phyloP scores from a whole-genome alignment of 2,888 invertebrate genomes.

The Omphaloscelis lunosa region DNA sequence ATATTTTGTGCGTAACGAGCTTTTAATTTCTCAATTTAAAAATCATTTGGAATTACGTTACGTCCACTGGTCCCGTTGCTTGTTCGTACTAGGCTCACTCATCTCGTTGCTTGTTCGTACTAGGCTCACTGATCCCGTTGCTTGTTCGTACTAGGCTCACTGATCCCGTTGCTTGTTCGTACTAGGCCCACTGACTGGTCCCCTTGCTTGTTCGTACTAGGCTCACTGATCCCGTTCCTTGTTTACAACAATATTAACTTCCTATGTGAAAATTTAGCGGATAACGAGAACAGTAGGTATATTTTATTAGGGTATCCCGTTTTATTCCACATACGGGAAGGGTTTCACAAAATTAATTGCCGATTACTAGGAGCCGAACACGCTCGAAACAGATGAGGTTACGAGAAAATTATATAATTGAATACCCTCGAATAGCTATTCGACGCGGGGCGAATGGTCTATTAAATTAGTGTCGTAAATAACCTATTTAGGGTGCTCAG shows the following conservation, averaged over 20 bases:
- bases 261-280: constrained; percentile 27
- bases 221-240: neutral
- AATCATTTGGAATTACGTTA: neutral
- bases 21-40: neutral
- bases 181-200: neutral
- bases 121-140: no score
- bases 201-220: neutral
- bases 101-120: constrained; percentile 20
- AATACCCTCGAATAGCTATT: constrained; percentile 33
- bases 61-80: no score
- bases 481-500: constrained; percentile 32
- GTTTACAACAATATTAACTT: constrained; percentile 44
- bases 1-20: neutral
- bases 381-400: constrained; percentile 46
- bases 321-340: constrained; percentile 54
- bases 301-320: constrained; percentile 52
- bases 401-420: constrained; percentile 55
- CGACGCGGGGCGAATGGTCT: constrained; percentile 24
- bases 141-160: neutral
- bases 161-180: constrained; percentile 13
- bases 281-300: constrained; percentile 38
- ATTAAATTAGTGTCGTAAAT: constrained; percentile 54
- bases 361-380: constrained; percentile 49
- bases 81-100: neutral
- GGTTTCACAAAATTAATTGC: constrained; percentile 62